These are phyloP conservation scores for Argynnis bischoffii DNA, from an alignment of 2,888 invertebrate species.

Conservation along the genomic window DNA sequence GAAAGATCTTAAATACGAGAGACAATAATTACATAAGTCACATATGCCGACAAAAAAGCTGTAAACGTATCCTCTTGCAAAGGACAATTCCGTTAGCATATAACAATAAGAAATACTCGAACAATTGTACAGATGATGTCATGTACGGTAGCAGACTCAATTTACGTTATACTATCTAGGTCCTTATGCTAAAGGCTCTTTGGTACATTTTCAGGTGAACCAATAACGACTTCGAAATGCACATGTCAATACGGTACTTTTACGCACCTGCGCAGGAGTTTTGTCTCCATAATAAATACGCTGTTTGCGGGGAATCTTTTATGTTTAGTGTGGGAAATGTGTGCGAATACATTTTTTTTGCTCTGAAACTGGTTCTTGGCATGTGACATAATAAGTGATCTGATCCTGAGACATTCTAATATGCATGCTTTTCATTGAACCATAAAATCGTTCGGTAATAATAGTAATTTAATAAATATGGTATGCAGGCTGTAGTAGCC, in stretches of 20 bases:
- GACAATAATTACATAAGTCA: not conserved
- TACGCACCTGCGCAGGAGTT: constrained; percentile 65
- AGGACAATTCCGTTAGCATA: constrained; percentile 55
- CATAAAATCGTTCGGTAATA: too few species aligned
- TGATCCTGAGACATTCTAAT: constrained; percentile 12
- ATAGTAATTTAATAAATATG: too few species aligned
- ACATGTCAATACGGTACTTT: constrained; percentile 15
- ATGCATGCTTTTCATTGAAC: not conserved
- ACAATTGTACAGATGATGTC: constrained; percentile 53
- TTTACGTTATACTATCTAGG: constrained; percentile 7
- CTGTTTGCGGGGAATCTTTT: constrained; percentile 58
- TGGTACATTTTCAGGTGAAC: constrained; percentile 18
- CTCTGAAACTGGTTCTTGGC: constrained; percentile 40
- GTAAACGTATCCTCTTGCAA: constrained; percentile 39
- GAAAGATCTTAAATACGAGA: not conserved
- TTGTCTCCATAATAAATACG: constrained; percentile 48
- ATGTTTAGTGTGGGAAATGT: constrained; percentile 63
- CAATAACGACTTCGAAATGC: constrained; percentile 9
- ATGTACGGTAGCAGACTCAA: constrained; percentile 9
- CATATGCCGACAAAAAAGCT: constrained; percentile 1
- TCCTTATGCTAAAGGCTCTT: not conserved
- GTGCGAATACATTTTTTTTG: constrained; percentile 42
- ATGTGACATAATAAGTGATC: constrained; percentile 30
- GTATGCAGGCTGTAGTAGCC: too few species aligned
- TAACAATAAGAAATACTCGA: constrained; percentile 56